Percentiles rank a stretch among this genome's conserved stretches.
Evolutionary conservation across 2,113 vertebrate species (phyloP).

Genomic region (Coptodon bakossiorum): DNA sequence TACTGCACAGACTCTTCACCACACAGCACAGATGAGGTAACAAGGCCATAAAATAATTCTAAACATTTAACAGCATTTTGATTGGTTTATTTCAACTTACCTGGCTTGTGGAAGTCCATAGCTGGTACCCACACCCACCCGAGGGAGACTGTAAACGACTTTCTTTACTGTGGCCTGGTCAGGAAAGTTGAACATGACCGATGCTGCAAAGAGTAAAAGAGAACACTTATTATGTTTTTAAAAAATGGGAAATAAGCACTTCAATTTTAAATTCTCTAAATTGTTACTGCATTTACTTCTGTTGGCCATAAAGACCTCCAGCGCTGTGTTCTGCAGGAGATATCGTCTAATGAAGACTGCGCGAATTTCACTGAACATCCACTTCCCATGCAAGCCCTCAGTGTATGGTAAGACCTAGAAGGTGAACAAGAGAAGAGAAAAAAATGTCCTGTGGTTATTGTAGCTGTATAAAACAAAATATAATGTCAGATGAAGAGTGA

Average conservation of each 20-base stretch:
- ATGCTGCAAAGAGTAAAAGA: slow-evolving; percentile 73
- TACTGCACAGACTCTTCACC: background rate
- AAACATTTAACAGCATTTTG: background rate
- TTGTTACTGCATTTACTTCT: slow-evolving; percentile 78
- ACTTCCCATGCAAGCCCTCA: slow-evolving; percentile 96
- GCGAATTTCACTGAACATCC: slow-evolving; percentile 99
- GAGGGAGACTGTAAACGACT: slow-evolving; percentile 92
- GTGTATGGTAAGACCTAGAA: slow-evolving; percentile 89
- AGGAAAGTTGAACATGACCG: slow-evolving; percentile 98
- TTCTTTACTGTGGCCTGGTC: slow-evolving; percentile 97
- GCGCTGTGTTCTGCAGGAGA: slow-evolving; percentile 91
- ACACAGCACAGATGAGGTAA: background rate
- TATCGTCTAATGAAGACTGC: slow-evolving; percentile 93
- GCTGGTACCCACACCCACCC: slow-evolving; percentile 97
- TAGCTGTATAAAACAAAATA: background rate
- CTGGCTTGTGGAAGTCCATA: slow-evolving; percentile 97
- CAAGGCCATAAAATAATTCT: background rate
- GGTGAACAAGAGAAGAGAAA: background rate
- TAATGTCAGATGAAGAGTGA: background rate
- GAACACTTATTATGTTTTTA: background rate
- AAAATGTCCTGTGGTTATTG: background rate
- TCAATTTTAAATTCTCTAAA: background rate
- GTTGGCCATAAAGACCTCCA: slow-evolving; percentile 99
- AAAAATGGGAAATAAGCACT: background rate
- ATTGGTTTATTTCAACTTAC: slow-evolving; percentile 61